phyloP scores from a whole-genome alignment of 2,113 vertebrate species.

The Gobio gobio region DNA sequence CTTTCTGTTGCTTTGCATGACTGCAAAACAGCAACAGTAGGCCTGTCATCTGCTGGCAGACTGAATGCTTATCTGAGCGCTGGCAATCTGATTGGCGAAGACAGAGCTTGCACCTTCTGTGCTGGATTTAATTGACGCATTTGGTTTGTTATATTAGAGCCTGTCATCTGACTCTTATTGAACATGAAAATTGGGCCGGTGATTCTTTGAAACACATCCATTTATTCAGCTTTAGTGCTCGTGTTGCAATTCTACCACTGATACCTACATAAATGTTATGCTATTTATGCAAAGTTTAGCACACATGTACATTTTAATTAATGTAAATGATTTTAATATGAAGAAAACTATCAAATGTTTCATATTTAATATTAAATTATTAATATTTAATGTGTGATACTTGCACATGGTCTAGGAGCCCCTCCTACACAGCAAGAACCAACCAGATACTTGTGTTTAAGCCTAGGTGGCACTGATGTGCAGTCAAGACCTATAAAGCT shows the following conservation, averaged over 20 bases:
- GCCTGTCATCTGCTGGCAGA: slow-evolving; percentile 28
- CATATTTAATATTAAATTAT: neutral
- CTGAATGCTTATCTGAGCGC: neutral
- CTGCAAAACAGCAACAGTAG: slow-evolving; percentile 32
- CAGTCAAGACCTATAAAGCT: slow-evolving; percentile 51
- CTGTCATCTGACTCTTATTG: slow-evolving; percentile 2
- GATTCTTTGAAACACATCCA: neutral
- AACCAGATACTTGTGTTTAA: slow-evolving; percentile 49
- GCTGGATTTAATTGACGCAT: slow-evolving; percentile 6
- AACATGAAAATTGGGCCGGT: neutral
- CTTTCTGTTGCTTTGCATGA: slow-evolving; percentile 37
- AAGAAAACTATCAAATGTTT: neutral
- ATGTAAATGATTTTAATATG: neutral
- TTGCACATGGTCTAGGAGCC: neutral
- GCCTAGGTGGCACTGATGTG: slow-evolving; percentile 61
- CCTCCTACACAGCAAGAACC: slow-evolving; percentile 41
- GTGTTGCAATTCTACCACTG: neutral
- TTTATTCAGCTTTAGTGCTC: neutral
- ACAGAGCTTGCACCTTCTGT: slow-evolving; percentile 10
- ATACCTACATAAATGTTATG: neutral
- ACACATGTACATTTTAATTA: neutral
- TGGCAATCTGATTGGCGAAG: neutral
- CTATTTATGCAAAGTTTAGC: neutral
- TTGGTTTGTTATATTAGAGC: slow-evolving; percentile 29
- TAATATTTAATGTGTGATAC: neutral